Base-by-base conservation (phyloP, 2,113 vertebrate species). In the Dinomys branickii region DNA sequence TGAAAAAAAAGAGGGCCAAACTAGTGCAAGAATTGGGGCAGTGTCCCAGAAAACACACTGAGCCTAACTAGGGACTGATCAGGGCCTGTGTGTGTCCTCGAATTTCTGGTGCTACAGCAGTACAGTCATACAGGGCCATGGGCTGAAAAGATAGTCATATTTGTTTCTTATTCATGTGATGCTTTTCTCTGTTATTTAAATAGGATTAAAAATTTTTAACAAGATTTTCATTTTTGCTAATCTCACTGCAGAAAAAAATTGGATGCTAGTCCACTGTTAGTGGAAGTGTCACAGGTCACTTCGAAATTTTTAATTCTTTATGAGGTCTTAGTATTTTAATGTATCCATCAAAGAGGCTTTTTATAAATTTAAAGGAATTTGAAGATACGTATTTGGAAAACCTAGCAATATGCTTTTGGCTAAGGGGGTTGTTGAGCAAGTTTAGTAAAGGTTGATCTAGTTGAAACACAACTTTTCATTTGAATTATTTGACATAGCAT, bases 361-460 rank as follows among this genome's bases (percentile, higher is more conserved):
- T 67, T 35, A 61, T 16, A 73, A 90, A 11, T 88, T 47, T 75
- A 69, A 58, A 35, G 85, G 5, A 94, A 84, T 87, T 91, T 83
- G 41, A 82, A 94, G 88, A 28, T 56, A 93, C 90, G 4, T 88
- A 81, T 88, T 94, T 97, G 54, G 44, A 92, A 92, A 90, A 86
- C 44, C 84, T 91, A 65, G 5, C 44, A 85, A 0, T 85, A 2
- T 86, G n/a, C 24, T 56, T 97, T 95, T 89, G 61, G 24, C 24
- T 88, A 33, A 88, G 84, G 92, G 50, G 5, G 50, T 80, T 73
- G 28, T 87, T 71, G 41, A 33, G 44, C 85, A 75, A 92, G 59
- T 69, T 91, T 94, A 84, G 54, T 54, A 61, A 83, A 84, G 82
- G 95, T 33, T 75, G 61, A 88, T 86, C 30, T 86, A n/a, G 12